These are phyloP conservation scores for Alviniconcha strummeri DNA, from an alignment of 2,888 invertebrate species.

Conservation along the genomic window DNA sequence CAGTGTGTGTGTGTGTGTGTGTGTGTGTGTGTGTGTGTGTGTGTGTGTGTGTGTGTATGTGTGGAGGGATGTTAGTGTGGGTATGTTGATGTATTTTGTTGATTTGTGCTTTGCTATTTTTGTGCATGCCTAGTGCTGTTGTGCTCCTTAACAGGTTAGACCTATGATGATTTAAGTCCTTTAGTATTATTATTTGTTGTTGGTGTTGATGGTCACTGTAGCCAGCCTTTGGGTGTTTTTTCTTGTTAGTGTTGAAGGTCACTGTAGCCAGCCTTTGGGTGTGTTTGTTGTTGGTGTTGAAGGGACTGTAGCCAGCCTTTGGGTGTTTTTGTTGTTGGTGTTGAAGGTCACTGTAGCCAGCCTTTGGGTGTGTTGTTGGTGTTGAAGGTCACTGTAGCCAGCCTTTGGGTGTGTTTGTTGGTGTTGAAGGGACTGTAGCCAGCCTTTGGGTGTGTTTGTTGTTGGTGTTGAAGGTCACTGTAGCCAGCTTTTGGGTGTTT, in stretches of 20 bases:
- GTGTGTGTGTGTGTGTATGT: not conserved
- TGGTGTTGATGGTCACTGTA: too few relatives aligned
- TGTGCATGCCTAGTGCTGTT: not conserved
- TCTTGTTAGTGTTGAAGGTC: not conserved
- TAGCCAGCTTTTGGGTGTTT: not conserved
- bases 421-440: too few relatives aligned
- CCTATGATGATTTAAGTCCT: too few relatives aligned
- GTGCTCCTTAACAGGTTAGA: too few relatives aligned
- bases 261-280: slow-evolving; percentile 9
- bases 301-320: too few relatives aligned
- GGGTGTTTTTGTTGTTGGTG: not conserved
- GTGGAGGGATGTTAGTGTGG: not conserved
- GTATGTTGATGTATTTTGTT: slow-evolving; percentile 10
- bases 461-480: not conserved
- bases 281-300: too few relatives aligned
- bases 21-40: not conserved
- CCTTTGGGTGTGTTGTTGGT: not conserved
- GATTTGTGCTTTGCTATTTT: not conserved
- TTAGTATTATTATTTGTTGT: not conserved
- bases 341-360: slow-evolving; percentile 8
- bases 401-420: not conserved
- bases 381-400: not conserved
- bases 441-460: not conserved
- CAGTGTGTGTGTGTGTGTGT: not conserved
- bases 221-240: not conserved